Base-by-base conservation (phyloP, 2,888 invertebrate species). In the Nomada hirtipes region DNA sequence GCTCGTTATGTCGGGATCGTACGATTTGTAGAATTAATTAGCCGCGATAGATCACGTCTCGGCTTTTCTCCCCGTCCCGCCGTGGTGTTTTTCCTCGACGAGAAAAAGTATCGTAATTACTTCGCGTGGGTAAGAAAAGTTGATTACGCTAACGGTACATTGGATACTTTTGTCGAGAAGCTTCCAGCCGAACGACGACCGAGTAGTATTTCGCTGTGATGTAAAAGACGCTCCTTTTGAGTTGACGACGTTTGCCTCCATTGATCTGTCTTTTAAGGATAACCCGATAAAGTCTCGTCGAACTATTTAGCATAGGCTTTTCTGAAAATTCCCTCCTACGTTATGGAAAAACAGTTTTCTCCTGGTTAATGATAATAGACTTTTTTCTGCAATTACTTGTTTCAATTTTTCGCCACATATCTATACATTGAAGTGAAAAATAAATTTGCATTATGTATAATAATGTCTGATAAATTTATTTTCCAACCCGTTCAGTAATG, bases 21-120 rank as follows among this genome's bases (percentile, higher is more conserved):
- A 53, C 57, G 72, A 73, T 81, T 84, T 72, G 61, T 73, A 47
- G 64, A 80, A 83, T 80, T 86, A 86, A 85, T 86, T 76, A 76
- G 50, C 50, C 68, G 18, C 60, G 74, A 76, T 76, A 73, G 68
- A 76, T 79, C 64, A 69, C 74, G 53, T 70, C 36, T 26, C 36
- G 4, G 20, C 50, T 65, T 52, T 59, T 26, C 50, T 50, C 47
- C 15, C 2, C 13, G 7, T 26, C 50, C 2, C 26, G 2, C 20
- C n/a, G 1, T 0, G 36, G 36, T 57, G 13, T 36, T 47, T 68
- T 60, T 52, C 47, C 26, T 18, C 50, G 18, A 18, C n/a, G 53
- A 53, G 20, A 76, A 83, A 72, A 61, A 57, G 71, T 72, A 68
- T 71, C 61, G 68, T 71, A 76, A 84, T 84, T 71, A 67, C 26